A percentile compares a stretch with the other conserved stretches of the same genome.
These are phyloP conservation scores for Pocillopora verrucosa DNA, from an alignment of 64 coral and sea anemone genomes.

Conservation along the genomic window DNA sequence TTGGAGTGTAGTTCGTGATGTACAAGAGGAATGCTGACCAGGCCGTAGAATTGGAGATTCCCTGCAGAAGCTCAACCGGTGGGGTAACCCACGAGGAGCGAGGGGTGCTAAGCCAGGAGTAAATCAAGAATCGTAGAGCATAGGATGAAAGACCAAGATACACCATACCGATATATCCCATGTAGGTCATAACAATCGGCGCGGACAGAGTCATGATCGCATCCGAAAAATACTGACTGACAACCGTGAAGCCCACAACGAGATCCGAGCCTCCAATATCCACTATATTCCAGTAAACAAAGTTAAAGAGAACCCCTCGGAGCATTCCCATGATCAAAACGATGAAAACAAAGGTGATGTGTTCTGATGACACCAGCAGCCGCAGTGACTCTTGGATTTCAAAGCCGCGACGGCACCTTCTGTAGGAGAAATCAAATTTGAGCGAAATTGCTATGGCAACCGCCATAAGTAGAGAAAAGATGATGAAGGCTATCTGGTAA, in stretches of 20 bases:
- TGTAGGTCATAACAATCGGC: conserved; percentile 72
- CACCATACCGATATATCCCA: conserved; percentile 87
- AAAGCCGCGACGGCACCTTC: conserved; percentile 63
- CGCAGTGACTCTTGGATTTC: conserved; percentile 61
- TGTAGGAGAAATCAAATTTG: conserved; percentile 74
- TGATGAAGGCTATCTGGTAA: conserved; percentile 74
- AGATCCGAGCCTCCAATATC: conserved; percentile 90
- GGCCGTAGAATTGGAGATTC: conserved; percentile 74
- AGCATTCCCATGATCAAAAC: conserved; percentile 79
- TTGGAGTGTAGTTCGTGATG: conserved; percentile 84
- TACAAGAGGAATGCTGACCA: conserved; percentile 95
- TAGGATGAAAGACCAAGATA: conserved; percentile 81
- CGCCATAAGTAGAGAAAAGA: conserved; percentile 72
- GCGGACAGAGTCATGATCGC: conserved; percentile 73
- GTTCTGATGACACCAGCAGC: conserved; percentile 25
- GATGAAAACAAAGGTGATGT: conserved; percentile 53
- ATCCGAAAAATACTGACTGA: conserved; percentile 87
- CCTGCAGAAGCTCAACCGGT: conserved; percentile 81
- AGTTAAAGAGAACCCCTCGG: conserved; percentile 82
- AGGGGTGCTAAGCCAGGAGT: conserved; percentile 82
- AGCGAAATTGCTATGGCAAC: conserved; percentile 51
- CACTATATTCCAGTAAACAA: conserved; percentile 85
- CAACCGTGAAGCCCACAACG: conserved; percentile 73
- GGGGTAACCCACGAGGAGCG: conserved; percentile 84
- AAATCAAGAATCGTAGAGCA: conserved; percentile 77